Evolutionary conservation across 2,113 vertebrate genomes (phyloP).

Genomic region (Phalacrocorax carbo): DNA sequence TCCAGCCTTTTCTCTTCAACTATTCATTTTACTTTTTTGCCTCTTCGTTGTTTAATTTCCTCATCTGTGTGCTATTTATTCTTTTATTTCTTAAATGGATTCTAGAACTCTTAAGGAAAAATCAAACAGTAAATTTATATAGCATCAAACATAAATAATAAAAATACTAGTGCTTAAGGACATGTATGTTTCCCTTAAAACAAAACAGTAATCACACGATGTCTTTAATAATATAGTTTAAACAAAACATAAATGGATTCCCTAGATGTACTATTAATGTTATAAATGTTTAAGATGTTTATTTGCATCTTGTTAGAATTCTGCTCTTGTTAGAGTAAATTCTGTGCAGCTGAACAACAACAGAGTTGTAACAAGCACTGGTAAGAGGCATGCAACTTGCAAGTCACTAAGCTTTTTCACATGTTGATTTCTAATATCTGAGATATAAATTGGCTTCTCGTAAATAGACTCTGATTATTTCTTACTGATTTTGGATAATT

Average conservation of each 20-base stretch:
- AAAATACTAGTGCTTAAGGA: background rate
- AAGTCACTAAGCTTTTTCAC: background rate
- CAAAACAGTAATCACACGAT: background rate
- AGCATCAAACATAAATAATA: background rate
- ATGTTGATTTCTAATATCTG: background rate
- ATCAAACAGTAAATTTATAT: background rate
- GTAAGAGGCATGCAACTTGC: background rate
- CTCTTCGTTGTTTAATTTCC: slow-evolving; percentile 8
- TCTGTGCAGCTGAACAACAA: background rate
- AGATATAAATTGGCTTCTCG: background rate
- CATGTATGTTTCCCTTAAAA: background rate
- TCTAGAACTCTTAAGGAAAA: background rate
- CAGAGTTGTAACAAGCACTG: background rate
- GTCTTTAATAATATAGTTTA: background rate
- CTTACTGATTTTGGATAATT: background rate
- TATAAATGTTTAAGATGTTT: background rate
- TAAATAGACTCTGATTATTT: background rate
- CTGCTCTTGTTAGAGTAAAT: background rate
- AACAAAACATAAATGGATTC: background rate
- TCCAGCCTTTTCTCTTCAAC: slow-evolving; percentile 32
- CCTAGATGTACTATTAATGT: background rate
- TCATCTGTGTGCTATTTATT: background rate
- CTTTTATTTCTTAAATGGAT: background rate
- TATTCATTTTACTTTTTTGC: slow-evolving; percentile 8
- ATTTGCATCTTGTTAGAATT: background rate